These are phyloP conservation scores for Pogonocherus hispidulus DNA, from an alignment of 2,888 invertebrate genomes.

Conservation along the genomic window DNA sequence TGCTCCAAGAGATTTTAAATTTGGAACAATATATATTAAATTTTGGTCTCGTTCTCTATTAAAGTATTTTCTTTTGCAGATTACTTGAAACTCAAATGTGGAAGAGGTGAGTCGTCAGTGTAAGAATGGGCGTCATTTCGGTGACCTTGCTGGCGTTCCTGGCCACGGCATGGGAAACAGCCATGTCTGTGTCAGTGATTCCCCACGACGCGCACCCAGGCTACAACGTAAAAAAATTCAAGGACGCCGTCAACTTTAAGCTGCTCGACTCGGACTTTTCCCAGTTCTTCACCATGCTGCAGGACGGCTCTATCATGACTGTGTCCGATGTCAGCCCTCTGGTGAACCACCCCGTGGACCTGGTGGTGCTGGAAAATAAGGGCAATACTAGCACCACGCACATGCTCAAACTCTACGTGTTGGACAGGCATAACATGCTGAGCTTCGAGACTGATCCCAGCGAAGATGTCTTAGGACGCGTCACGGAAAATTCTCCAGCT, in stretches of 20 bases:
- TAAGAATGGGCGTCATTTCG: conserved; percentile 51
- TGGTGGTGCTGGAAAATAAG: conserved; percentile 86
- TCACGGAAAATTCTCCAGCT: conserved; percentile 82
- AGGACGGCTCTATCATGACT: conserved; percentile 92
- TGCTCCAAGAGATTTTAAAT: too few species aligned
- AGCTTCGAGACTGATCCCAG: conserved; percentile 78
- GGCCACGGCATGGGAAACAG: conserved; percentile 35
- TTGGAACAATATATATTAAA: too few species aligned
- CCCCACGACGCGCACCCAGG: conserved; percentile 93
- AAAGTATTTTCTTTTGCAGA: conserved; percentile 32
- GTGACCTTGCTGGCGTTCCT: conserved; percentile 52
- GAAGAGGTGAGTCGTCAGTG: conserved; percentile 37
- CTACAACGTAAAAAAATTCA: conserved; percentile 87
- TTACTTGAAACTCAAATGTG: conserved; percentile 23
- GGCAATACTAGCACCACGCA: conserved; percentile 86
- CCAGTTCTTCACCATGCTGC: conserved; percentile 88
- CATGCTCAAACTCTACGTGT: conserved; percentile 84
- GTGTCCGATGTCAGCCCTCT: conserved; percentile 87
- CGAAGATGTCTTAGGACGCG: conserved; percentile 77
- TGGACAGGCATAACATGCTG: conserved; percentile 86
- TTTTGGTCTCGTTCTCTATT: too few species aligned
- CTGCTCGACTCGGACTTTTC: conserved; percentile 85
- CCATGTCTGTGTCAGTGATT: conserved; percentile 74
- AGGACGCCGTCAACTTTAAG: conserved; percentile 73
- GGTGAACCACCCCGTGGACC: conserved; percentile 84